Evolutionary conservation across 2,888 invertebrate species (phyloP).

Genomic region (Fragum sueziense): DNA sequence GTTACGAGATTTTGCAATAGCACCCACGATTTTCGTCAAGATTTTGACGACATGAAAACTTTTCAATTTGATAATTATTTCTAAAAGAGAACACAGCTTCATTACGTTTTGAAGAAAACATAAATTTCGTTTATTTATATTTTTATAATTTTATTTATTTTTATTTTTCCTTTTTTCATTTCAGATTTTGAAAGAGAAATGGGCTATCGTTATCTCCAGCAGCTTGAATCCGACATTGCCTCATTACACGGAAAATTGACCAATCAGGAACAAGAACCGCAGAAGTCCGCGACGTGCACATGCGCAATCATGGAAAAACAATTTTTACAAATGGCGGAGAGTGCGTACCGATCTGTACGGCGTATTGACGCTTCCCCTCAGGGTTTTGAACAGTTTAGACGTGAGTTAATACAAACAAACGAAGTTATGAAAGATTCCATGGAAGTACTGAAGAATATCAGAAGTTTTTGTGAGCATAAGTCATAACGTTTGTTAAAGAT

Average conservation of each 20-base stretch:
- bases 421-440: slow-evolving; percentile 67
- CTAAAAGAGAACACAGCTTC: no score
- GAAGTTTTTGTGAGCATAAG: slow-evolving; percentile 68
- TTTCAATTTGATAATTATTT: no score
- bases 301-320: slow-evolving; percentile 71
- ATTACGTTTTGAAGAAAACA: no score
- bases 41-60: no score
- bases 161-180: background rate
- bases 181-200: slow-evolving; percentile 61
- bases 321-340: slow-evolving; percentile 71
- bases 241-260: slow-evolving; percentile 52
- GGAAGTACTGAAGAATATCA: slow-evolving; percentile 65
- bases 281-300: slow-evolving; percentile 63
- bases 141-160: background rate
- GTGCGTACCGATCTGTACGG: slow-evolving; percentile 68
- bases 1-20: no score
- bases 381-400: slow-evolving; percentile 68
- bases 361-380: slow-evolving; percentile 63
- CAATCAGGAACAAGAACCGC: slow-evolving; percentile 53
- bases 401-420: slow-evolving; percentile 69
- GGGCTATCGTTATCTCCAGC: slow-evolving; percentile 60
- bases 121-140: no score
- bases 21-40: no score
- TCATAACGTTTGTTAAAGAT: no score
- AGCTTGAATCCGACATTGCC: slow-evolving; percentile 56